Base-by-base conservation (phyloP, 2,797 vertebrate genomes). In the Poeciliopsis turneri region DNA sequence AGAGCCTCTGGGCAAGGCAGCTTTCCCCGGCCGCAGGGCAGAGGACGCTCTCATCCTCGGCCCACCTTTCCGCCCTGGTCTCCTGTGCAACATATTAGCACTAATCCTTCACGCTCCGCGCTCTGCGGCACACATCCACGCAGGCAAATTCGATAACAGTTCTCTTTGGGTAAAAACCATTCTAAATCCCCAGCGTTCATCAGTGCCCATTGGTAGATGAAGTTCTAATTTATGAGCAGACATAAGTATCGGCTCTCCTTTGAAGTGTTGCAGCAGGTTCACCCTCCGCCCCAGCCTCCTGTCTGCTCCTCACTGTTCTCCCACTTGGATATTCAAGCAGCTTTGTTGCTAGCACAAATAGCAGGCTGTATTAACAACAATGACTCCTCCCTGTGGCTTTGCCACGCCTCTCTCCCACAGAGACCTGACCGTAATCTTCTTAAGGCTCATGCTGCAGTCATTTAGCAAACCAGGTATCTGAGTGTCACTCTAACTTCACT, bases 371-470 rank as follows among this genome's bases (percentile, higher is more conserved):
- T 77, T 93, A 88, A 94, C 94, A 92, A 86, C 87, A 70, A 92
- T 46, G 43, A 55, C 90, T 89, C 93, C 83, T 81, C 93, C 90
- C 94, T 85, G 82, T 83, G 86, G 78, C 61, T 88, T 89, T 82
- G 74, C 94, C 15, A 78, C 92, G 88, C 83, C 90, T 86, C 90
- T 84, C 92, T 90, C 90, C 92, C 93, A 90, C 91, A 82, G 71
- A 87, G 78, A 82, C 77, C 93, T 94, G 84, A 92, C 90, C 90
- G 95, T 97, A 98, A 98, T 97, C 97, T 95, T 88, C 96, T 98
- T 97, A 97, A 93, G 91, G 86, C 89, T 87, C 76, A 85, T 87
- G 90, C 79, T 92, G 81, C 87, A 91, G 87, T 90, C 30, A 82
- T 88, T 94, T 92, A 92, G 84, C 76, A 86, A 81, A 77, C 83